Percentiles rank a stretch among this genome's conserved stretches.
Conservation (phyloP, 2,113 vertebrate species). For the Benitochromis conjunctus region DNA sequence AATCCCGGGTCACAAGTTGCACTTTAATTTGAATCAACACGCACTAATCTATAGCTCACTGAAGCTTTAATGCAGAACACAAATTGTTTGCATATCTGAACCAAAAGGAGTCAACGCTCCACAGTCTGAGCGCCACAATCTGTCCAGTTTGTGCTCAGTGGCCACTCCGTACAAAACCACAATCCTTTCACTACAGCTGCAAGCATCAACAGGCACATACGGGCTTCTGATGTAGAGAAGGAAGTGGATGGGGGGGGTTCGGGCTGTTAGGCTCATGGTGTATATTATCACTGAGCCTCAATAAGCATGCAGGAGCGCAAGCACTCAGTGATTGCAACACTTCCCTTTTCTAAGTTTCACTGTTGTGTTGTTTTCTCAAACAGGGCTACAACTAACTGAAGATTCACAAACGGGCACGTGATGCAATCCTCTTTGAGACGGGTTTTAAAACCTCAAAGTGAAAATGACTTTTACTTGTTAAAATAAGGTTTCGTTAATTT, state of each 20-base stretch:
- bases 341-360: slow-evolving; percentile 62
- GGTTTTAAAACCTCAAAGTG: background rate
- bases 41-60: background rate
- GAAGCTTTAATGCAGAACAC: background rate
- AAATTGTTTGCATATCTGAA: background rate
- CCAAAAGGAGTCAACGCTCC: background rate
- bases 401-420: background rate
- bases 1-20: background rate
- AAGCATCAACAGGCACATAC: slow-evolving; percentile 12
- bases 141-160: background rate
- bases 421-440: background rate
- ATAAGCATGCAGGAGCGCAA: slow-evolving; percentile 30
- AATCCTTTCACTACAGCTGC: slow-evolving; percentile 13
- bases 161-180: background rate
- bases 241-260: background rate
- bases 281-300: slow-evolving; percentile 8
- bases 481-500: background rate
- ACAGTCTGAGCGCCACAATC: background rate
- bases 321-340: slow-evolving; percentile 50
- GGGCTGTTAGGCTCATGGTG: background rate
- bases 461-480: background rate
- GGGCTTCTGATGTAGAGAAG: background rate
- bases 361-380: slow-evolving; percentile 20
- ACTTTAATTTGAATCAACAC: slow-evolving; percentile 6
- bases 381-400: background rate